phyloP scores from a whole-genome alignment of 2,797 vertebrate genomes.

The Coregonus suidteri region DNA sequence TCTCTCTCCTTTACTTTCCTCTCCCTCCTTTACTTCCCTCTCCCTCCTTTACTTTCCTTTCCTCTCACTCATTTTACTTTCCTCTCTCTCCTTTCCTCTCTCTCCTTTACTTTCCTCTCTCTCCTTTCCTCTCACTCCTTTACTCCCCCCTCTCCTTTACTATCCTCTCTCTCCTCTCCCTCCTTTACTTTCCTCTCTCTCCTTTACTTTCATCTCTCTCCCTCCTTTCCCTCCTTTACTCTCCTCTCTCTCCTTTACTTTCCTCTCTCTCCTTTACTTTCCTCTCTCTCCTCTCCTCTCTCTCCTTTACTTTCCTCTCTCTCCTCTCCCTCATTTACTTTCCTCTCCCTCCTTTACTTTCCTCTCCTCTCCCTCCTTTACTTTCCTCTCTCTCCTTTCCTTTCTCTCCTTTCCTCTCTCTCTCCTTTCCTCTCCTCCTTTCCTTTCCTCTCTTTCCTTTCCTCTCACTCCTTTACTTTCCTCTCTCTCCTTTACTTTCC shows the following conservation, averaged over 20 bases:
- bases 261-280: neutral
- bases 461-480: too few species aligned
- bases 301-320: neutral
- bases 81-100: neutral
- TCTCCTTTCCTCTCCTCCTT: too few species aligned
- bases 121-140: neutral
- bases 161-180: conserved; percentile 2
- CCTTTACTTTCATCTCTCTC: conserved; percentile 4
- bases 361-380: conserved; percentile 21
- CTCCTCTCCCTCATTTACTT: neutral
- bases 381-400: conserved; percentile 12
- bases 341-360: neutral
- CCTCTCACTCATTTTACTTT: neutral
- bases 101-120: neutral
- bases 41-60: too few species aligned
- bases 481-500: neutral
- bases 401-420: too few species aligned
- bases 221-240: neutral
- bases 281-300: neutral
- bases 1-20: neutral
- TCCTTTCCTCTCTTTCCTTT: neutral
- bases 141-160: neutral
- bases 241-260: too few species aligned
- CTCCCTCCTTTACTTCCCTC: too few species aligned
- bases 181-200: conserved; percentile 13